A percentile compares a stretch with the other conserved stretches of the same genome.
phyloP scores from a whole-genome alignment of 2,797 vertebrate genomes.

The Fistularia commersonii region DNA sequence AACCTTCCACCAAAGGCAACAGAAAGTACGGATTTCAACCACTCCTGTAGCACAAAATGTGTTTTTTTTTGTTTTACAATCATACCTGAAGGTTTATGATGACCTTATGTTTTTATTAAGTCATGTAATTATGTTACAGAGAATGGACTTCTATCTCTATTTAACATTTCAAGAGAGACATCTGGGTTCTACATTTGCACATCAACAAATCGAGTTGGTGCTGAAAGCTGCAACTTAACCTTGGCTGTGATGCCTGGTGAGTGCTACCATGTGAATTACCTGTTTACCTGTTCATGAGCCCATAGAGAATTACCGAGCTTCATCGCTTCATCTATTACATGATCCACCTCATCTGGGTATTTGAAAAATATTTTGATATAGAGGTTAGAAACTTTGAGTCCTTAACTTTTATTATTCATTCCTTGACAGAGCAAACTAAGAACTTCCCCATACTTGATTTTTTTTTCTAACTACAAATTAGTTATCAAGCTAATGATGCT shows the following conservation, averaged over 20 bases:
- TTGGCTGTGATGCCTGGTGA: conserved; percentile 74
- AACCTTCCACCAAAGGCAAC: conserved; percentile 50
- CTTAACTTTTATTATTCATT: too few relatives aligned
- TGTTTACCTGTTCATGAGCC: neutral
- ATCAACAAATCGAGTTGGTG: conserved; percentile 76
- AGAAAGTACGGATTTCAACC: conserved; percentile 55
- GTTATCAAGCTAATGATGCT: too few relatives aligned
- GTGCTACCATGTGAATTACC: conserved; percentile 28
- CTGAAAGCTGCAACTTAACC: conserved; percentile 82
- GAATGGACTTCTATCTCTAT: conserved; percentile 75
- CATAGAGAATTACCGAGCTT: neutral
- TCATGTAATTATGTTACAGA: conserved; percentile 54
- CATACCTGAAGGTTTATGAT: neutral
- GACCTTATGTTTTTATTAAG: neutral
- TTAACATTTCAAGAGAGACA: conserved; percentile 83
- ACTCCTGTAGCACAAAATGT: neutral
- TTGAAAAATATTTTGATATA: too few relatives aligned
- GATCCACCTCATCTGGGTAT: too few relatives aligned
- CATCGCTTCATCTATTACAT: too few relatives aligned
- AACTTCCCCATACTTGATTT: too few relatives aligned
- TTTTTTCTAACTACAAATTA: too few relatives aligned
- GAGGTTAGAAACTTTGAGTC: too few relatives aligned
- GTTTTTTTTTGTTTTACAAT: neutral
- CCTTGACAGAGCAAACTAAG: too few relatives aligned
- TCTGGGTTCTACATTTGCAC: conserved; percentile 86